phyloP scores from a whole-genome alignment of 2,113 vertebrate genomes.

The Sarotherodon lohbergeri region DNA sequence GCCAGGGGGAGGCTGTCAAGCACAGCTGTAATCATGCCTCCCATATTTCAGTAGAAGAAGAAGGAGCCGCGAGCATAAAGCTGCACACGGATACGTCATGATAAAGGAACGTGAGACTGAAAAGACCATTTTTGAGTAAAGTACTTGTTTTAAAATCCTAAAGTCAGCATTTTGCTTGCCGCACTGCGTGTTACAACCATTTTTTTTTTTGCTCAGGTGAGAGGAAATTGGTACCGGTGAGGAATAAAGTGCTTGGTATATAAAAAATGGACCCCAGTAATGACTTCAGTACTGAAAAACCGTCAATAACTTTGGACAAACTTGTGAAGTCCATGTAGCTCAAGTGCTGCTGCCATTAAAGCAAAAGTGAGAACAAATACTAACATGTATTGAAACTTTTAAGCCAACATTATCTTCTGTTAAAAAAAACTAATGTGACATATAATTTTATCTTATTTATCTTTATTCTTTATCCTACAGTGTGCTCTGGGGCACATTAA shows the following conservation, averaged over 20 bases:
- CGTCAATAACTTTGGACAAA: not conserved
- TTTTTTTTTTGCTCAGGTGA: not conserved
- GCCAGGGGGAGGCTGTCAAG: not conserved
- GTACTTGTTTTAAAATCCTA: not conserved
- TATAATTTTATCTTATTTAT: not conserved
- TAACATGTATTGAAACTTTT: not conserved
- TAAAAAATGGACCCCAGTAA: not conserved
- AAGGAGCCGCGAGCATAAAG: not conserved
- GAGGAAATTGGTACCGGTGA: not conserved
- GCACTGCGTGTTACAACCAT: not conserved
- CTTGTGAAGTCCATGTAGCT: not conserved
- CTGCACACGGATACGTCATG: not conserved
- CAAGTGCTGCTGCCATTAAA: not conserved
- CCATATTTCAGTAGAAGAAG: not conserved
- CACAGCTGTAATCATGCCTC: not conserved
- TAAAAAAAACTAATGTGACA: not conserved
- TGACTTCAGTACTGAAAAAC: not conserved
- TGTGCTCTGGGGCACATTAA: not conserved
- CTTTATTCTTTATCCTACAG: not conserved
- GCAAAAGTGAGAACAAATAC: not conserved
- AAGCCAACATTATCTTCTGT: not conserved
- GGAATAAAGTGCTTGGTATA: not conserved
- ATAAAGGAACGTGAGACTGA: not conserved
- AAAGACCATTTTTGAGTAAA: not conserved
- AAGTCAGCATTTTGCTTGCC: not conserved